phyloP scores from a whole-genome alignment of 2,113 vertebrate species.

The Zootoca vivipara region DNA sequence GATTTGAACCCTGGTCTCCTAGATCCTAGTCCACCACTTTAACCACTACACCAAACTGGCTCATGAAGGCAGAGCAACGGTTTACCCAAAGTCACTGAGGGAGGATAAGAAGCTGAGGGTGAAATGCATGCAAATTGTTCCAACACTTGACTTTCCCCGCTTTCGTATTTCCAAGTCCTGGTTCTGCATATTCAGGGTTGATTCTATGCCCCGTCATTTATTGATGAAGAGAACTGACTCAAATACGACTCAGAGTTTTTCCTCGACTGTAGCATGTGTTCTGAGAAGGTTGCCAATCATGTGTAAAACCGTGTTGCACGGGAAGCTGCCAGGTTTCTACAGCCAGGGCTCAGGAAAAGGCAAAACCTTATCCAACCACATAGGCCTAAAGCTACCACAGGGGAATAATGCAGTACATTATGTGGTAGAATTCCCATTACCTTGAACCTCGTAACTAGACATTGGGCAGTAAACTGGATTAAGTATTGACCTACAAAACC shows the following conservation, averaged over 20 bases:
- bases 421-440: slow-evolving; percentile 23
- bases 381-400: slow-evolving; percentile 7
- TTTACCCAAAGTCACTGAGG: background rate
- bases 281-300: slow-evolving; percentile 9
- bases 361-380: slow-evolving; percentile 21
- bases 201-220: background rate
- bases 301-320: background rate
- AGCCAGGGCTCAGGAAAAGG: background rate
- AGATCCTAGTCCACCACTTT: too few relatives aligned
- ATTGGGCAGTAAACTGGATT: slow-evolving; percentile 10
- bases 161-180: background rate
- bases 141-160: background rate
- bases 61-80: background rate
- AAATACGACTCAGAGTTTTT: slow-evolving; percentile 3
- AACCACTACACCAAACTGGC: too few relatives aligned
- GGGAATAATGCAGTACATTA: slow-evolving; percentile 8
- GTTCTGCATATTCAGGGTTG: background rate
- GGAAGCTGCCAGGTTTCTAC: slow-evolving; percentile 6
- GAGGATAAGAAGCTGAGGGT: background rate
- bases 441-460: slow-evolving; percentile 22
- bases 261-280: background rate
- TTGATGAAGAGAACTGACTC: background rate
- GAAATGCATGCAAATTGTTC: background rate
- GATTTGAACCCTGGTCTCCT: too few relatives aligned
- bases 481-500: slow-evolving; percentile 5